Base-by-base conservation (phyloP, 2,113 vertebrate genomes). In the Hyperopisus bebe region DNA sequence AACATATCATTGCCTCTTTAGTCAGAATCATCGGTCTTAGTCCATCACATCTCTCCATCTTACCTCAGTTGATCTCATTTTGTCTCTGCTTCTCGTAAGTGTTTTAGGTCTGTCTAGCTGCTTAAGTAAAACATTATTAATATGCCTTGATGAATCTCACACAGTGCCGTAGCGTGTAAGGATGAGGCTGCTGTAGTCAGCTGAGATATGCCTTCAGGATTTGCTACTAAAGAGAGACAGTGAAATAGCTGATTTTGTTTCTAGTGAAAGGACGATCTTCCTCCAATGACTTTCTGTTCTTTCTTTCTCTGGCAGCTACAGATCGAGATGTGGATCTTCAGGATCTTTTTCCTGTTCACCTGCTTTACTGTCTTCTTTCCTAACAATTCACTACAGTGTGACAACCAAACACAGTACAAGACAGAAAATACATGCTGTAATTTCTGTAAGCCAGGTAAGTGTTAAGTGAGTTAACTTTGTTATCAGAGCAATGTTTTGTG, bases 391-490 rank as follows among this genome's bases (percentile, higher is more conserved):
- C 9, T 1, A 17, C 2, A 44, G 0, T 92, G 92, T 80, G 1
- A 90, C n/a, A 2, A 5, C 1, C 4, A 9, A 1, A 85, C 27
- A n/a, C 1, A 91, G 17, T 90, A 87, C 9, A 90, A 85, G 86
- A 1, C 19, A 0, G 3, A 3, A 47, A 11, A 0, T 15, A 0
- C 0, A 31, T 93, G 92, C 90, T 93, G 92, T 89, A 5, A 88
- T 0, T 91, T 89, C 86, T 93, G 92, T 80, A 0, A 48, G 74
- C 88, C 90, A 91, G 92, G 92, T 93, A 90, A 92, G 15, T 42
- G 84, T 46, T 48, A 51, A n/a, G 13, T 50, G 17, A 39, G 87
- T 46, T 35, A 24, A 15, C 47, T 86, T 86, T 53, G 10, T 10
- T 11, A 53, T 87, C 31, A 87, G 47, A 31, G n/a, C 50, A 35